Percentiles rank a stretch among this genome's conserved stretches.
These are phyloP conservation scores for Premnoplex brunnescens DNA, from an alignment of 2,797 vertebrate genomes.

Conservation along the genomic window DNA sequence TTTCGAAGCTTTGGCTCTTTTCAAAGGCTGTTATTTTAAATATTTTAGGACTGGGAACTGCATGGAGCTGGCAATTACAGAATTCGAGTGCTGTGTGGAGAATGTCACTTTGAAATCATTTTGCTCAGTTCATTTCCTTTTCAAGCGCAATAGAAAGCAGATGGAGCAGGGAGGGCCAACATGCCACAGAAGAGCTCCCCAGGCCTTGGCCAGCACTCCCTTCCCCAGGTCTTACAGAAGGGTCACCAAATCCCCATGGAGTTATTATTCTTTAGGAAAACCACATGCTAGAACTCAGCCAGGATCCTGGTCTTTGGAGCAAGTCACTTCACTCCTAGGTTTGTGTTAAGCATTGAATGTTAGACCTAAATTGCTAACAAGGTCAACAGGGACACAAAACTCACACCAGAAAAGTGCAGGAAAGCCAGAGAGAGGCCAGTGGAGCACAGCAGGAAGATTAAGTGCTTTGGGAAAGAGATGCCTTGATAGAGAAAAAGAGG, in stretches of 20 bases:
- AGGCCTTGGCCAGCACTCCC: constrained; percentile 12
- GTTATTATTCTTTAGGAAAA: constrained; percentile 22
- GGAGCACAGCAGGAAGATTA: constrained; percentile 2
- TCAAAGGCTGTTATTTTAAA: constrained; percentile 42
- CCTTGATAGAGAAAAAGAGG: not conserved
- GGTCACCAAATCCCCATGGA: constrained; percentile 15
- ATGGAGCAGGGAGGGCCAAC: constrained; percentile 50
- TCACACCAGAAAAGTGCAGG: not conserved
- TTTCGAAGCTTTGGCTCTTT: constrained; percentile 40
- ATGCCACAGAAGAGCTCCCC: constrained; percentile 36
- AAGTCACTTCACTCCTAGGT: not conserved
- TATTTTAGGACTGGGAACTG: constrained; percentile 25
- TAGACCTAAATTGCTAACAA: not conserved
- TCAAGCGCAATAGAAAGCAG: constrained; percentile 60
- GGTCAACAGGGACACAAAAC: not conserved
- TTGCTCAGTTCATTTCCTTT: constrained; percentile 54
- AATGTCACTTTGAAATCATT: constrained; percentile 64
- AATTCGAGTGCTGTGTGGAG: constrained; percentile 53
- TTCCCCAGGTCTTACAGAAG: constrained; percentile 10
- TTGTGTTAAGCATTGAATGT: not conserved
- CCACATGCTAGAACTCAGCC: not conserved
- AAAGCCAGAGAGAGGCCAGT: not conserved
- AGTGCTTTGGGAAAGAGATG: constrained; percentile 14
- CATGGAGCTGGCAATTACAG: constrained; percentile 39
- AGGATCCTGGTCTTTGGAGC: not conserved